Evolutionary conservation across 2,888 invertebrate genomes (phyloP).

Genomic region (Scelioninae gen. 2): DNA sequence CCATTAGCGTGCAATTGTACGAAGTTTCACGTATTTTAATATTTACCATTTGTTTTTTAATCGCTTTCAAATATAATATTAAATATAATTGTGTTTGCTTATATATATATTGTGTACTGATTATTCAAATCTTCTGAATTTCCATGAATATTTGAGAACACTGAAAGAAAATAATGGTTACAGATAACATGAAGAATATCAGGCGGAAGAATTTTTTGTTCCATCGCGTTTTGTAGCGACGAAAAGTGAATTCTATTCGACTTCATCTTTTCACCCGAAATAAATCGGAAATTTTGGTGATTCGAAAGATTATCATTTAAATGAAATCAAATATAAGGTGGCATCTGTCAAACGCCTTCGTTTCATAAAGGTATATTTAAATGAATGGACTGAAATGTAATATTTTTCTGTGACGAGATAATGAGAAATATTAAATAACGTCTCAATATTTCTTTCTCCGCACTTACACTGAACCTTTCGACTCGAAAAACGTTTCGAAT

Average conservation of each 20-base stretch:
- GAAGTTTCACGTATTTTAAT: too few species aligned
- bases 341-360: not conserved
- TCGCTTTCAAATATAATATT: too few species aligned
- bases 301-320: constrained; percentile 21
- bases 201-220: constrained; percentile 6
- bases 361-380: constrained; percentile 7
- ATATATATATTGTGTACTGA: too few species aligned
- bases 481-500: too few species aligned
- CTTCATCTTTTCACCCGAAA: constrained; percentile 16
- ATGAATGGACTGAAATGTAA: constrained; percentile 2
- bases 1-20: too few species aligned
- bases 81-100: too few species aligned
- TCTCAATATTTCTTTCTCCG: too few species aligned
- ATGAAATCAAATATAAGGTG: constrained; percentile 25
- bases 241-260: constrained; percentile 21
- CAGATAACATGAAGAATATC: constrained; percentile 1
- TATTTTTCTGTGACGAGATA: constrained; percentile 1
- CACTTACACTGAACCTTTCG: too few species aligned
- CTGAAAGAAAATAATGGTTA: too few species aligned
- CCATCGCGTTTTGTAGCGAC: not conserved
- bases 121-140: too few species aligned
- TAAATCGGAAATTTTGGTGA: constrained; percentile 15
- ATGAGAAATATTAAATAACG: constrained; percentile 9
- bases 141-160: too few species aligned
- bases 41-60: too few species aligned